A percentile compares a stretch with the other conserved stretches of the same genome.
phyloP scores from a whole-genome alignment of 1,140 invertebrate genomes.

The Oppia nitens region DNA sequence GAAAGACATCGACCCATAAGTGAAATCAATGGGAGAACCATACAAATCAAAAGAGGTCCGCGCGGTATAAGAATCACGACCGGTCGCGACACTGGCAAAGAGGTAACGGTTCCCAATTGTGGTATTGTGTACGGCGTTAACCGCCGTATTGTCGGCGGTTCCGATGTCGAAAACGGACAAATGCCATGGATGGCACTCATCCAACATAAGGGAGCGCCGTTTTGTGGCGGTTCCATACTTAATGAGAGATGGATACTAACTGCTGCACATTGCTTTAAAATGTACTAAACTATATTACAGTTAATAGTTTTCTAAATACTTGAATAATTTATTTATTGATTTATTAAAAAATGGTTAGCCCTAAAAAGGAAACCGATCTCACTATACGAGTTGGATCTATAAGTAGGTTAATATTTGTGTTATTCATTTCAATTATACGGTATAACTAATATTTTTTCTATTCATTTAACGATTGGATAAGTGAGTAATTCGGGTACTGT shows the following conservation, averaged over 20 bases:
- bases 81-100: not conserved
- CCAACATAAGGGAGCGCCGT: not conserved
- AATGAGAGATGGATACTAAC: conserved; percentile 19
- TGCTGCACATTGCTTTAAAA: conserved; percentile 22
- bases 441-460: too few relatives aligned
- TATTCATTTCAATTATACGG: too few relatives aligned
- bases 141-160: not conserved
- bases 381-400: not conserved
- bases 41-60: too few relatives aligned
- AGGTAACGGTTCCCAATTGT: not conserved
- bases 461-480: too few relatives aligned
- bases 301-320: not conserved
- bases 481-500: not conserved
- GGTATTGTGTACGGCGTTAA: too few relatives aligned
- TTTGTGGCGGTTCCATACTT: conserved; percentile 23
- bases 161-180: not conserved
- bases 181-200: not conserved
- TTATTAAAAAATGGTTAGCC: not conserved
- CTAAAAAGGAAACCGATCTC: not conserved
- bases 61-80: too few relatives aligned
- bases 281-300: not conserved
- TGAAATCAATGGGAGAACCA: too few relatives aligned
- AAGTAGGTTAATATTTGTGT: too few relatives aligned
- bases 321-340: not conserved
- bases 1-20: too few relatives aligned